Evolutionary conservation across 2,797 vertebrate genomes (phyloP), one percentile per base, ranked within the genome.

Genomic region (Capromys pilorides): DNA sequence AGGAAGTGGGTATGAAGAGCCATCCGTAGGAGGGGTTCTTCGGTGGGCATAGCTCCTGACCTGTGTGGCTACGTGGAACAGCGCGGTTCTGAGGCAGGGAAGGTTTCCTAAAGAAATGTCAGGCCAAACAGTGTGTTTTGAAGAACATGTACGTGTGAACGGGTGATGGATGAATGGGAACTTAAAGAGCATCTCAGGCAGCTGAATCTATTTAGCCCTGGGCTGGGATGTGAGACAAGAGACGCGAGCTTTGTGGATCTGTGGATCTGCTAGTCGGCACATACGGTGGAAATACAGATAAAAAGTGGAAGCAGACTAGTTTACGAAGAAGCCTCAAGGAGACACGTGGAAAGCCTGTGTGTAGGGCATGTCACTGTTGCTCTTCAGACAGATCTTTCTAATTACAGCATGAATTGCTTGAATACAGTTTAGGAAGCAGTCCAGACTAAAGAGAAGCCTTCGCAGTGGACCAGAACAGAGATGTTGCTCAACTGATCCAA

Each of bases 21-120:
- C 10, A 51, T 45, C 6, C 28, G 26, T 1, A 41, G 28, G 8
- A 57, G 59, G 59, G 31, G 6, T 6, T 4, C 31, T 24, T 4
- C 6, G 11, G 1, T 3, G 54, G 24, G 66, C 2, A 2, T 14
- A 26, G 1, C 8, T 41, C 51, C 41, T 36, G 59, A 5, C 22
- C 57, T 12, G 22, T 6, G 28, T 45, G 49, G 13, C 9, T 45
- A 19, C 19, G 9, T 19, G 61, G 14, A 36, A 62, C 33, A 66
- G 49, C 9, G 13, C 59, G 22, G 39, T 28, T 26, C 51, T 61
- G 67, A 77, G 31, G 39, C 39, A 14, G 24, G 31, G 9, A 59
- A 87, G 69, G 6, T 36, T 91, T 91, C 62, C 66, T n/a, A 31
- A 81, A 31, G 51, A 71, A 64, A 64, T 19, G 24, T 54, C 41